phyloP scores from a whole-genome alignment of 2,797 vertebrate species.

The Sebastolobus altivelis region DNA sequence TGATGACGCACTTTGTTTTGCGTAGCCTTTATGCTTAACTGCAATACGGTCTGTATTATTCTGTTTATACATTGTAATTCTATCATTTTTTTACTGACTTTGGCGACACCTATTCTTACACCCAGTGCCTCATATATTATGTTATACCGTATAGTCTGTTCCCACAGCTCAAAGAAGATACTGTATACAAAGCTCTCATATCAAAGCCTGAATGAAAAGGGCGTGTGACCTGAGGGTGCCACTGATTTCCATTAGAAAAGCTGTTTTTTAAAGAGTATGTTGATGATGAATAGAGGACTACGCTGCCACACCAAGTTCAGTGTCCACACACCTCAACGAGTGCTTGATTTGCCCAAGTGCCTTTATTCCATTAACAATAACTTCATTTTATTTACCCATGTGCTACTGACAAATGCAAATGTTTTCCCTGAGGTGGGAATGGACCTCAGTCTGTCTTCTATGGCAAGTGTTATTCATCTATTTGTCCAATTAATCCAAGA shows the following conservation, averaged over 20 bases:
- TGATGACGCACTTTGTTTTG: constrained; percentile 60
- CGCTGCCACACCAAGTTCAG: constrained; percentile 33
- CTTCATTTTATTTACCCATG: constrained; percentile 74
- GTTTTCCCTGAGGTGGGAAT: constrained; percentile 10
- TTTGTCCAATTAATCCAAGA: constrained; percentile 4
- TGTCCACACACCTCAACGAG: constrained; percentile 27
- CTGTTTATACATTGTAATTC: not conserved
- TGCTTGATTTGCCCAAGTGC: constrained; percentile 61
- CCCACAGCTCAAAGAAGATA: not conserved
- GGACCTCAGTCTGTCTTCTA: constrained; percentile 2
- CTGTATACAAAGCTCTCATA: not conserved
- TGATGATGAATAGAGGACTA: constrained; percentile 31
- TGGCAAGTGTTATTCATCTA: constrained; percentile 18
- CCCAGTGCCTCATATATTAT: not conserved
- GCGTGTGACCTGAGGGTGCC: constrained; percentile 37
- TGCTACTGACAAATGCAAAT: constrained; percentile 71
- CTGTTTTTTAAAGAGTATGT: constrained; percentile 50
- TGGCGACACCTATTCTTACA: not conserved
- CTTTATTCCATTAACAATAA: constrained; percentile 63
- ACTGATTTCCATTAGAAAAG: constrained; percentile 79
- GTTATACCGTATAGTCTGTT: not conserved
- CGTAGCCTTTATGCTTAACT: constrained; percentile 12
- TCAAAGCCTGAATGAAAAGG: constrained; percentile 39
- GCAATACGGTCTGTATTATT: not conserved
- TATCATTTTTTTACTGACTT: not conserved